A percentile compares a stretch with the other conserved stretches of the same genome.
Evolutionary conservation across 2,113 vertebrate genomes (phyloP).

Genomic region (Corythoichthys intestinalis): DNA sequence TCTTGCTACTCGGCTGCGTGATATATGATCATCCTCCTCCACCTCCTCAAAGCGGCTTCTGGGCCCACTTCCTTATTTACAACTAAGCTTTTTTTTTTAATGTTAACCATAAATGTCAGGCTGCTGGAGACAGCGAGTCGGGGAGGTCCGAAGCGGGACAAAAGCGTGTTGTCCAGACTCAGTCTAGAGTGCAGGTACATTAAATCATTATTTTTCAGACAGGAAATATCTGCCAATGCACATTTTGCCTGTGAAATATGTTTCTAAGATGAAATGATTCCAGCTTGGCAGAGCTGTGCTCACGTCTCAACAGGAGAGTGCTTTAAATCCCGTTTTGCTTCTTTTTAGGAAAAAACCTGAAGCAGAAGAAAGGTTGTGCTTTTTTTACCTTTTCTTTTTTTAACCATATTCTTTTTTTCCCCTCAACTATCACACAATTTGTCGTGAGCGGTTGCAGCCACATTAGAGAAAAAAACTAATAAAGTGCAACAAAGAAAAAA

Average conservation of each 20-base stretch:
- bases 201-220: conserved; percentile 70
- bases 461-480: too few species aligned
- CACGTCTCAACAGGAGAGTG: conserved; percentile 27
- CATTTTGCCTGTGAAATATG: conserved; percentile 65
- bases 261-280: conserved; percentile 67
- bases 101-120: conserved; percentile 67
- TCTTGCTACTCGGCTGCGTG: conserved; percentile 46
- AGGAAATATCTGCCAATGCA: conserved; percentile 68
- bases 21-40: conserved; percentile 59
- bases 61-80: conserved; percentile 60
- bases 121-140: conserved; percentile 65
- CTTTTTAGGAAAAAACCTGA: not conserved
- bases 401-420: not conserved
- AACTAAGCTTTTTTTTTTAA: conserved; percentile 39
- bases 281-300: conserved; percentile 41
- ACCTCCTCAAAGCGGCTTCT: conserved; percentile 48
- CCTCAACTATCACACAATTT: too few species aligned
- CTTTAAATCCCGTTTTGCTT: not conserved
- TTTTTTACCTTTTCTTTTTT: not conserved
- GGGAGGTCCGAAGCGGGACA: conserved; percentile 62
- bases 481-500: too few species aligned
- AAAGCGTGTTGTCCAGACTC: conserved; percentile 67
- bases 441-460: too few species aligned
- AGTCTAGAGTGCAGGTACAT: conserved; percentile 57
- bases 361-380: not conserved